phyloP scores from a whole-genome alignment of 2,113 vertebrate genomes.

The Pteruthius melanotis region DNA sequence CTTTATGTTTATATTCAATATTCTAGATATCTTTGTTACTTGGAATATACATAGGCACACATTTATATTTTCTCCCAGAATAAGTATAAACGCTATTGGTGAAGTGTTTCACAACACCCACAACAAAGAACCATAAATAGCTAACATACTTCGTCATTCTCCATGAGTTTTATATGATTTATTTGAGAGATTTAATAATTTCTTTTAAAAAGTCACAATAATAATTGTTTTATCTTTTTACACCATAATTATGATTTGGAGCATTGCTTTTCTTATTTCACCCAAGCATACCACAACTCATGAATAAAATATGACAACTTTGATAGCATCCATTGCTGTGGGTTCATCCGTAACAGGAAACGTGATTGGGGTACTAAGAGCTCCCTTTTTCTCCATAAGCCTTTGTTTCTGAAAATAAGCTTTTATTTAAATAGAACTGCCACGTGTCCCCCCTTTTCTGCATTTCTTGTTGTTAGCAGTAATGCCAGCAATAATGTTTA shows the following conservation, averaged over 20 bases:
- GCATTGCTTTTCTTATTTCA: slow-evolving; percentile 81
- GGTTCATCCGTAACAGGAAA: slow-evolving; percentile 74
- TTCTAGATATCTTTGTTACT: slow-evolving; percentile 5
- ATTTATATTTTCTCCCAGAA: not conserved
- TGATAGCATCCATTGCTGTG: slow-evolving; percentile 83
- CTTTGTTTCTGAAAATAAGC: slow-evolving; percentile 68
- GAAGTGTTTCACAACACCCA: not conserved
- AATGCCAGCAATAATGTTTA: slow-evolving; percentile 50
- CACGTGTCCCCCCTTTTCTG: not conserved
- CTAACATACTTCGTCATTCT: not conserved
- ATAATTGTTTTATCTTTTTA: slow-evolving; percentile 73
- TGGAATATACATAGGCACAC: not conserved
- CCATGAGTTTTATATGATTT: slow-evolving; percentile 41
- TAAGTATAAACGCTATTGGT: not conserved
- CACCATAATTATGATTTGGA: slow-evolving; percentile 77
- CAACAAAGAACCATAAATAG: not conserved
- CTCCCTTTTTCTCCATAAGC: slow-evolving; percentile 36
- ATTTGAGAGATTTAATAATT: slow-evolving; percentile 41
- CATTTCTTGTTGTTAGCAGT: slow-evolving; percentile 6
- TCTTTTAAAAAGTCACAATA: slow-evolving; percentile 63
- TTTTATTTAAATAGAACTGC: slow-evolving; percentile 63
- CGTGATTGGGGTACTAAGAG: slow-evolving; percentile 70
- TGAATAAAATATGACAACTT: slow-evolving; percentile 94
- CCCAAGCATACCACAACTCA: slow-evolving; percentile 82
- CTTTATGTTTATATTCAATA: slow-evolving; percentile 5